These are phyloP conservation scores for Clarias platycephalus DNA, from an alignment of 2,797 vertebrate species.

Conservation along the genomic window DNA sequence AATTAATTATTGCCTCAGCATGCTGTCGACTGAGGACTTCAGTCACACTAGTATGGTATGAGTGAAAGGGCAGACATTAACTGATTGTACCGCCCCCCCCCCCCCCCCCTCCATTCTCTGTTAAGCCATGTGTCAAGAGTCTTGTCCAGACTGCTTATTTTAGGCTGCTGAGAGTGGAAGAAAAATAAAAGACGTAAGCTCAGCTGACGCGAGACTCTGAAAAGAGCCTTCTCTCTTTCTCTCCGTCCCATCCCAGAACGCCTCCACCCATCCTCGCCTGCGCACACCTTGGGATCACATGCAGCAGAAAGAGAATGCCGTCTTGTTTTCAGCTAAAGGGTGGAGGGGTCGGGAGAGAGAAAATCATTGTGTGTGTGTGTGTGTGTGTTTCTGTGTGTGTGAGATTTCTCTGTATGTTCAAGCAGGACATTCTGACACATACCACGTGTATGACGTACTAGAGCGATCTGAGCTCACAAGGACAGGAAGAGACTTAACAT, in stretches of 20 bases:
- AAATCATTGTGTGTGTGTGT: slow-evolving; percentile 5
- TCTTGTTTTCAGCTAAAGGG: slow-evolving; percentile 37
- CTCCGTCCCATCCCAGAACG: neutral
- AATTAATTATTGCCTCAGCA: neutral
- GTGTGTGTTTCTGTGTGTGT: neutral
- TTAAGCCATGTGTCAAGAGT: neutral
- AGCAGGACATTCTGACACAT: slow-evolving; percentile 7
- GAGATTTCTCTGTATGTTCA: slow-evolving; percentile 3
- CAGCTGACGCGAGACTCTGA: slow-evolving; percentile 36
- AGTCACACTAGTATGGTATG: neutral
- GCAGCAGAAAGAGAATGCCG: slow-evolving; percentile 27
- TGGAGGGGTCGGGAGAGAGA: neutral
- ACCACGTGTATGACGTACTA: neutral
- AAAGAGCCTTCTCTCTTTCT: slow-evolving; percentile 23
- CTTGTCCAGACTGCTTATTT: slow-evolving; percentile 25
- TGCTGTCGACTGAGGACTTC: neutral
- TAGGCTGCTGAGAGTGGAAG: slow-evolving; percentile 28
- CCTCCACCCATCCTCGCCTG: slow-evolving; percentile 24
- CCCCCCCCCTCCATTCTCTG: neutral
- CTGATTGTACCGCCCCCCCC: neutral
- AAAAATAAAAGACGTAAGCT: slow-evolving; percentile 37
- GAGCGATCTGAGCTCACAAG: neutral
- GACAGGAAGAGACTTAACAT: too few relatives aligned
- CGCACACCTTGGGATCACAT: slow-evolving; percentile 15
- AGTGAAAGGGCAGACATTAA: slow-evolving; percentile 5